phyloP scores from a whole-genome alignment of 2,113 vertebrate genomes.

The Pardalotus punctatus region DNA sequence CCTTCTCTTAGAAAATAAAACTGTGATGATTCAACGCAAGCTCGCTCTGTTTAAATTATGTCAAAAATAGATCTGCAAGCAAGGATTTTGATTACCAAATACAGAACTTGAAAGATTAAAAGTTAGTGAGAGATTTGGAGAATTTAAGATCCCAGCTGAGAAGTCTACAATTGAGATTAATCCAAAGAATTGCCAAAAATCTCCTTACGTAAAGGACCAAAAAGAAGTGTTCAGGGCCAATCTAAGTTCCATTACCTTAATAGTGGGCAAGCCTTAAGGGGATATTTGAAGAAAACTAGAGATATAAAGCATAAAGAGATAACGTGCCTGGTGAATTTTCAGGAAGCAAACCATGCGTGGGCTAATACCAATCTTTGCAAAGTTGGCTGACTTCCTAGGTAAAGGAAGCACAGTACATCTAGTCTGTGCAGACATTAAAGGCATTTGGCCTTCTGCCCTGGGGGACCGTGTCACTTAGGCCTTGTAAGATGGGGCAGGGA shows the following conservation, averaged over 20 bases:
- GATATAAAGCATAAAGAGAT: background rate
- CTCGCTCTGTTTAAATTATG: slow-evolving; percentile 9
- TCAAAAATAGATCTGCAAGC: slow-evolving; percentile 2
- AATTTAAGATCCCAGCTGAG: background rate
- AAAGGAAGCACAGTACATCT: slow-evolving; percentile 20
- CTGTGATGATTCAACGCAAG: background rate
- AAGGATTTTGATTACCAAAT: background rate
- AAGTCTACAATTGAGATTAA: background rate
- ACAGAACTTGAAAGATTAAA: background rate
- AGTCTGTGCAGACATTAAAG: background rate
- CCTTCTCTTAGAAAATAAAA: slow-evolving; percentile 21
- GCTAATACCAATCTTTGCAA: slow-evolving; percentile 10
- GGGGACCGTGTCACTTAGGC: background rate
- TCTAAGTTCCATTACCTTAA: background rate
- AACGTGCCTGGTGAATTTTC: background rate
- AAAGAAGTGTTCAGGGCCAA: background rate
- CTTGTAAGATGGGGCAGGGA: background rate
- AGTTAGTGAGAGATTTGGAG: background rate
- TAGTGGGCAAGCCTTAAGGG: background rate
- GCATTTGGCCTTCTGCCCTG: slow-evolving; percentile 1
- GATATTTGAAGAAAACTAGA: background rate
- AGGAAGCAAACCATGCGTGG: background rate
- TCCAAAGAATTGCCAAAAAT: background rate
- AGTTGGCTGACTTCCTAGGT: slow-evolving; percentile 45
- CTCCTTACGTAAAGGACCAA: background rate